A percentile compares a stretch with the other conserved stretches of the same genome.
These are phyloP conservation scores for Colinus virginianus DNA, from an alignment of 2,113 vertebrate genomes.

Conservation along the genomic window DNA sequence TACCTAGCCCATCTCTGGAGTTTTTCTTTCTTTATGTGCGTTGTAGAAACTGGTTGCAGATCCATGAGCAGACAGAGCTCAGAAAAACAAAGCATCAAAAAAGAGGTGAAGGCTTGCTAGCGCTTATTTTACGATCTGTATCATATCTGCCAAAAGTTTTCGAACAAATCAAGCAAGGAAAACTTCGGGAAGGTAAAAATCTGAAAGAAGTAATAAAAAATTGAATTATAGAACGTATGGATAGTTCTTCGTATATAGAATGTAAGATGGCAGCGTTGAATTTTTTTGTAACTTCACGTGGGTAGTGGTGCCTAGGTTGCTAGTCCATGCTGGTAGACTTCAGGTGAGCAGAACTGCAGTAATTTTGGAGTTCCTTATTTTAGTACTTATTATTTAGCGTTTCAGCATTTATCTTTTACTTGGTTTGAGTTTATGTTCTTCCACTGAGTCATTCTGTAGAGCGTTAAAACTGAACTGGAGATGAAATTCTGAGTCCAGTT, in stretches of 20 bases:
- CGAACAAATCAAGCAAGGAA: background rate
- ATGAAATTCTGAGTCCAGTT: background rate
- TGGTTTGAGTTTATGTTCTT: background rate
- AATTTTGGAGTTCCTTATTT: background rate
- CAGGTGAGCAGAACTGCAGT: background rate
- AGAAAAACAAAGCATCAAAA: background rate
- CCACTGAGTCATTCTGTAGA: background rate
- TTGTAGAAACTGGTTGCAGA: background rate
- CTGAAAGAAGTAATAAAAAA: background rate
- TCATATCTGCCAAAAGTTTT: background rate
- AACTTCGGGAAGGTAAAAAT: background rate
- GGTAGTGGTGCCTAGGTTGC: background rate
- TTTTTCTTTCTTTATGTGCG: background rate
- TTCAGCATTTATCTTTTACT: background rate
- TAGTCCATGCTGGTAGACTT: background rate
- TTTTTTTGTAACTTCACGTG: background rate
- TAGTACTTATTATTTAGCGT: background rate
- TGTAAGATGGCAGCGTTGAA: background rate
- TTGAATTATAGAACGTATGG: background rate
- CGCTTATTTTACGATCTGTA: background rate
- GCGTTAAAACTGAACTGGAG: background rate
- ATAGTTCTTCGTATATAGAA: background rate
- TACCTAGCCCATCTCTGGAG: background rate
- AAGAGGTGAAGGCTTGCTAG: background rate
- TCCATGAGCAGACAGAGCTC: background rate